Conservation (phyloP, 2,797 vertebrate species). For the Pantherophis alleghaniensis region DNA sequence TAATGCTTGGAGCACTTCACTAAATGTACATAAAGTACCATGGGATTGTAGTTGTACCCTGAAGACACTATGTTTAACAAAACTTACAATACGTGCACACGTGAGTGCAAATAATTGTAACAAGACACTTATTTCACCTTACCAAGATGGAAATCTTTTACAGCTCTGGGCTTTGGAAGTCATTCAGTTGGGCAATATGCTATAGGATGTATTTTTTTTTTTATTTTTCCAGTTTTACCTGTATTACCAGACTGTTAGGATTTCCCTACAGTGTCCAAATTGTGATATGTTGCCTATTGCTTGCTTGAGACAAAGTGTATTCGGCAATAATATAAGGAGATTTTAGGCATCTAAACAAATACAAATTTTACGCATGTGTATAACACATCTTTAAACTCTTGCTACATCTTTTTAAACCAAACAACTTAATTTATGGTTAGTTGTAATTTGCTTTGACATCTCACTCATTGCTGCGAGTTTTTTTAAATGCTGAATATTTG, state of each 20-base stretch:
- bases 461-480: constrained; percentile 77
- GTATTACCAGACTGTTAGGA: constrained; percentile 74
- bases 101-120: constrained; percentile 68
- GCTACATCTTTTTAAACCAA: constrained; percentile 73
- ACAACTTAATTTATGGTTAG: constrained; percentile 77
- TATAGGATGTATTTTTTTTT: constrained; percentile 68
- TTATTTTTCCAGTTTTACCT: constrained; percentile 71
- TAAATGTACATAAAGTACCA: constrained; percentile 69
- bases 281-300: constrained; percentile 79
- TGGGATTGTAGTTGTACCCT: constrained; percentile 69
- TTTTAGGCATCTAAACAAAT: constrained; percentile 68
- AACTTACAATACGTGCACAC: constrained; percentile 62
- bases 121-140: constrained; percentile 68
- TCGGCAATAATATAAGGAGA: constrained; percentile 77
- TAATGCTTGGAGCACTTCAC: constrained; percentile 69
- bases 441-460: constrained; percentile 78
- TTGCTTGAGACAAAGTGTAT: constrained; percentile 76
- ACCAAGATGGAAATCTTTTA: constrained; percentile 72
- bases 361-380: constrained; percentile 75
- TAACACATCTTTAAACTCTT: constrained; percentile 76
- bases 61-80: constrained; percentile 72
- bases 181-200: constrained; percentile 73
- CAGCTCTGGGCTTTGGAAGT: constrained; percentile 73
- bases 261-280: constrained; percentile 77
- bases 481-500: constrained; percentile 75